These are phyloP conservation scores for Catostylus mosaicus DNA, from an alignment of 30 jellyfish, hydroid and myxozoan genomes.

Conservation along the genomic window DNA sequence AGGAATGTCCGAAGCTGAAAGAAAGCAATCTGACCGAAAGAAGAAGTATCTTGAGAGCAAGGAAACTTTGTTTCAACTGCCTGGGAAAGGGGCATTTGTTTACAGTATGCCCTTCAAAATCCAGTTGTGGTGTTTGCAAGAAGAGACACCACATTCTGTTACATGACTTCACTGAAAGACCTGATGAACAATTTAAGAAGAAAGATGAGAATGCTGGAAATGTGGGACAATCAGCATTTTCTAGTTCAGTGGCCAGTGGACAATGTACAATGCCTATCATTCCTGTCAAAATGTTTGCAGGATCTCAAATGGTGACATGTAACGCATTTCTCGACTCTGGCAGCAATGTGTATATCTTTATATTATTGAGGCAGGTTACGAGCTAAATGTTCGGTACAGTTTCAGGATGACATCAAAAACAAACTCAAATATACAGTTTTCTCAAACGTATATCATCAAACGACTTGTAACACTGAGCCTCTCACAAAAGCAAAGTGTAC, in stretches of 20 bases:
- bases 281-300: conserved; percentile 40
- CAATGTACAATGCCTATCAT: conserved; percentile 28
- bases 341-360: too few species aligned
- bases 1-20: conserved; percentile 45
- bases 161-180: conserved; percentile 1
- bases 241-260: conserved; percentile 8
- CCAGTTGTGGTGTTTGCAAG: conserved; percentile 39
- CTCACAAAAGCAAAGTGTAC: too few species aligned
- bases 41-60: conserved; percentile 33
- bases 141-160: conserved; percentile 13
- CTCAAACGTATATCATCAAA: too few species aligned
- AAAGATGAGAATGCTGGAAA: neutral
- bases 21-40: conserved; percentile 52
- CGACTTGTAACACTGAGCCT: too few species aligned
- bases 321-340: conserved; percentile 59
- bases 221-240: neutral
- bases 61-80: conserved; percentile 35
- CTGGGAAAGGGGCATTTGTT: conserved; percentile 35
- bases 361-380: too few species aligned
- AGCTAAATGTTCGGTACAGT: too few species aligned
- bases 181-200: conserved; percentile 15
- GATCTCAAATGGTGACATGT: conserved; percentile 40
- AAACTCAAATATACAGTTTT: too few species aligned
- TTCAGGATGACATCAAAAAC: too few species aligned
- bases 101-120: conserved; percentile 30